A percentile compares a stretch with the other conserved stretches of the same genome.
phyloP scores from a whole-genome alignment of 2,888 invertebrate genomes.

The Aporophyla lueneburgensis region DNA sequence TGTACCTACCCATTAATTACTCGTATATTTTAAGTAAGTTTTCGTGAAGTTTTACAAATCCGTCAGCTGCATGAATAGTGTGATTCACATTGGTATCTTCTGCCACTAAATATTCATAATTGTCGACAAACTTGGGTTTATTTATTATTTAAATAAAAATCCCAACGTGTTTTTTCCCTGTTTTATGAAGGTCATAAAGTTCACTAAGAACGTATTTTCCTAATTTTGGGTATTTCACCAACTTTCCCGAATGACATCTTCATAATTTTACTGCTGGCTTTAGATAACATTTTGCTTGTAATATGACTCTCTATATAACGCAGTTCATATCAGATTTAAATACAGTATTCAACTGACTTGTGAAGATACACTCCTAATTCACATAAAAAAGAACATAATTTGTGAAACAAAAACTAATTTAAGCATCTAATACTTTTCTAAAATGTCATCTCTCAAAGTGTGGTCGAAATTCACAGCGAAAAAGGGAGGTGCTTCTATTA shows the following conservation, averaged over 20 bases:
- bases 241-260: conserved; percentile 19
- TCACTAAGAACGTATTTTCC: conserved; percentile 17
- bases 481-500: conserved; percentile 31
- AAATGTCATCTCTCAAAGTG: conserved; percentile 50
- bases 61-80: neutral
- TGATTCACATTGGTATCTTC: neutral
- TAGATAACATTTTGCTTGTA: conserved; percentile 30
- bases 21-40: neutral
- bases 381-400: neutral
- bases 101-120: neutral
- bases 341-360: conserved; percentile 6
- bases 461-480: conserved; percentile 56
- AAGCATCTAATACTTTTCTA: neutral
- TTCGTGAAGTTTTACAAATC: neutral
- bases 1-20: neutral
- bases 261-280: conserved; percentile 8
- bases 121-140: neutral
- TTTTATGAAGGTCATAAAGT: conserved; percentile 19
- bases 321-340: neutral
- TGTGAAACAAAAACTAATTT: neutral
- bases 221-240: conserved; percentile 25
- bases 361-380: conserved; percentile 5
- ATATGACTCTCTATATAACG: conserved; percentile 24
- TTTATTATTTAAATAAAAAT: neutral
- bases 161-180: neutral